Conservation (phyloP, 2,888 invertebrate genomes). For the Acanthosepion esculentum region DNA sequence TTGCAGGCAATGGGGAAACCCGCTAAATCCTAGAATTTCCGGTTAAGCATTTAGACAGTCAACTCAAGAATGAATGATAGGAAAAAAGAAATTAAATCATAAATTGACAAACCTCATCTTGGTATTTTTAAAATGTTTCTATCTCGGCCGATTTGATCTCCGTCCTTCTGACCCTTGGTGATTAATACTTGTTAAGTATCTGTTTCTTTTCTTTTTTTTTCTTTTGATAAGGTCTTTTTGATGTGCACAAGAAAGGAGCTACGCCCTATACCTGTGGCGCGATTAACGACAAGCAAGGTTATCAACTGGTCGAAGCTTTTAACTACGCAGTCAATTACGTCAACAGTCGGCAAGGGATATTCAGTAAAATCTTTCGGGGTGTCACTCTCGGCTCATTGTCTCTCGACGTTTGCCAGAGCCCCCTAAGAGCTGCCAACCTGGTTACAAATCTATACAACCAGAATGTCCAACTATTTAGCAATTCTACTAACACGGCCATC, state of each 20-base stretch:
- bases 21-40: no score
- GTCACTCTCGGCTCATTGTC: constrained; percentile 67
- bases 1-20: no score
- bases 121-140: no score
- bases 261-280: constrained; percentile 70
- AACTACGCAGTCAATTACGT: constrained; percentile 70
- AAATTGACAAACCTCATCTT: no score
- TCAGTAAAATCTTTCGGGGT: constrained; percentile 58
- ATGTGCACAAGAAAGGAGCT: constrained; percentile 67
- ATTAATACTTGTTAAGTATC: no score
- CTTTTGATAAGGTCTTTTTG: constrained; percentile 68
- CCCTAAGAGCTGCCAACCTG: constrained; percentile 68
- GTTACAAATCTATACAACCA: constrained; percentile 70
- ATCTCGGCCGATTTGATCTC: no score
- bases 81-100: no score
- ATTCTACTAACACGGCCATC: constrained; percentile 53
- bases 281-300: constrained; percentile 68
- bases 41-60: no score
- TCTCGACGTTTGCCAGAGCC: constrained; percentile 69
- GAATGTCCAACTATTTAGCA: constrained; percentile 57
- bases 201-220: neutral
- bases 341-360: constrained; percentile 67
- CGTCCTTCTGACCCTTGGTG: no score
- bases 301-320: constrained; percentile 71
- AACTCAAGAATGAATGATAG: no score